Base-by-base conservation (phyloP, 2,113 vertebrate genomes). In the Menura novaehollandiae region DNA sequence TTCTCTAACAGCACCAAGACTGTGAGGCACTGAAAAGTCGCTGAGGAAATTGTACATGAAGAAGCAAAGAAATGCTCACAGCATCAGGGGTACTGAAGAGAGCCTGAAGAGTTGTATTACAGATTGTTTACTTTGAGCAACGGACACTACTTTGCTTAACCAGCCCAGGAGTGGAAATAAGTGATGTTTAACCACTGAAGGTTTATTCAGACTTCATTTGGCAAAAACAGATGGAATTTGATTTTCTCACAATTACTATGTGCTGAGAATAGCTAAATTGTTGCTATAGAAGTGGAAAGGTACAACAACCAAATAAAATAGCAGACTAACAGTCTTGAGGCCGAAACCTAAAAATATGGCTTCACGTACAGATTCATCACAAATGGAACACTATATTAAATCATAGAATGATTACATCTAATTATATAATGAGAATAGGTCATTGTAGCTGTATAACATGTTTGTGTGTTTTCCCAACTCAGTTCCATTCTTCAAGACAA, bases 181-280 rank as follows among this genome's bases (percentile, higher is more conserved):
- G 19, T 26, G 33, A n/a, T 56, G 39, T 64, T 87, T 85, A 63
- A 77, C 17, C 72, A 87, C 35, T 47, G 44, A 60, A 85, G n/a
- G 75, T 49, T 89, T 91, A 53, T 79, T 75, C 63, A 78, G 73
- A 72, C 22, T 95, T 95, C 44, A 37, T 60, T 95, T 72, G 26
- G 77, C 77, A 82, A 92, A 95, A 94, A 9, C 66, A 76, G 87
- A 76, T 73, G 49, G 62, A 76, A 94, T 82, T 79, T 82, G 3
- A 73, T 88, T 91, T 96, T 85, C 60, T 89, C 71, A 83, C 58
- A 76, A 88, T 49, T 72, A 85, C 32, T 69, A 37, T 15, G 23
- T 76, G 58, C 73, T 89, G 33, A 84, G 64, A 91, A 95, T 79
- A 94, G 33, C 80, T 85, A 53, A 89, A 94, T 93, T 92, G 87